Evolutionary conservation across 2,888 invertebrate genomes (phyloP), one percentile per base, ranked within the genome.

Genomic region (Dryomyza anilis): DNA sequence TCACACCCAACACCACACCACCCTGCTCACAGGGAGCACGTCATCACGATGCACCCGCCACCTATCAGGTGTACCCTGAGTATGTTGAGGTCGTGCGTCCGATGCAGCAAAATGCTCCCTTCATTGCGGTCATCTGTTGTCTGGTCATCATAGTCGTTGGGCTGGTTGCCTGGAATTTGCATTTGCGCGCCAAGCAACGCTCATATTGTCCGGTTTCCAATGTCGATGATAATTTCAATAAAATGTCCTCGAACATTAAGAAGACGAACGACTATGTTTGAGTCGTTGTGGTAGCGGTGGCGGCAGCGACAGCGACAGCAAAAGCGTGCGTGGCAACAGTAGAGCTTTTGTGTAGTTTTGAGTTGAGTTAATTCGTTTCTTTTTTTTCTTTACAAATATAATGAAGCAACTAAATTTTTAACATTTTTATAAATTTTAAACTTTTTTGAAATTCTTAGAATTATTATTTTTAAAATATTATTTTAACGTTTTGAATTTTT

Each of bases 131-230:
- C 21, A 76, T 77, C 19, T 74, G 69, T 16, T 67, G 72, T 16
- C 66, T 74, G 25, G 71, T 71, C 1, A 63, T 74, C 1, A 16
- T 75, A 4, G 68, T 73, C 14, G 64, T 69, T 1, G n/a, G 64
- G 3, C 64, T 78, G 55, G 65, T 63, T 14, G 66, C 67, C 45
- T 74, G 76, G 59, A 75, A 76, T 56, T 71, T 70, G 19, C 78
- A 78, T 21, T 59, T 77, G 65, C 74, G 68, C 27, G 77, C 80
- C 66, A 79, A 77, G 64, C 79, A 83, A 69, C 79, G 82, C 71
- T 83, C 83, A 69, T 83, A 83, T 67, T 73, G 78, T 29, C 81
- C 82, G 3, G 82, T 82, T 55, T 79, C 81, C 16, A 79, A 74
- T 64, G 73, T 79, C 64, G 83, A 83, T 69, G 79, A 81, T 53